Evolutionary conservation across 2,113 vertebrate genomes (phyloP).

Genomic region (Nibea albiflora): DNA sequence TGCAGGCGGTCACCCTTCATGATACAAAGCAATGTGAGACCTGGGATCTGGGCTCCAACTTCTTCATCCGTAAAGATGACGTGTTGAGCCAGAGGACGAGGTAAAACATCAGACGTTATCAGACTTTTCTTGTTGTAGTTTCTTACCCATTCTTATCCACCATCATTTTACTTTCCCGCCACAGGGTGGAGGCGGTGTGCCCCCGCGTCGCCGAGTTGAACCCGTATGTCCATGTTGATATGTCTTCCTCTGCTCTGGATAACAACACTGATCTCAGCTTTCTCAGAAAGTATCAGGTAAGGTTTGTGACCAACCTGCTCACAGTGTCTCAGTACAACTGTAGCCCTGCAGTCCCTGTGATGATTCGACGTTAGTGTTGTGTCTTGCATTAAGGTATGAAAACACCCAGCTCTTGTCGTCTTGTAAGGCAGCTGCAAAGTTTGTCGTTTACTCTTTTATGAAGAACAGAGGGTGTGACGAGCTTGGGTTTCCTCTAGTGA

Average conservation of each 20-base stretch:
- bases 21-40: slow-evolving; percentile 90
- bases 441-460: not conserved
- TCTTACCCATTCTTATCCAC: not conserved
- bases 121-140: not conserved
- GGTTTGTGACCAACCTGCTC: not conserved
- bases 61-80: slow-evolving; percentile 95
- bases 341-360: not conserved
- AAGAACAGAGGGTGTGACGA: not conserved
- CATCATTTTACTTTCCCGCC: not conserved
- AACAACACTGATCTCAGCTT: slow-evolving; percentile 91
- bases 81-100: slow-evolving; percentile 89
- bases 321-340: not conserved
- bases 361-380: not conserved
- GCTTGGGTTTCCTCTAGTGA: not conserved
- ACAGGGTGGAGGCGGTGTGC: slow-evolving; percentile 92
- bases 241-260: slow-evolving; percentile 86
- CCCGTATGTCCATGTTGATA: slow-evolving; percentile 93
- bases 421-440: not conserved
- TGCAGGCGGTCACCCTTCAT: slow-evolving; percentile 93
- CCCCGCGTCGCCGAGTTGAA: slow-evolving; percentile 92
- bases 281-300: slow-evolving; percentile 91
- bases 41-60: slow-evolving; percentile 94
- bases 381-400: not conserved
- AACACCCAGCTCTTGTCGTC: not conserved
- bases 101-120: slow-evolving; percentile 70